Percentiles rank a stretch among this genome's conserved stretches.
Conservation (phyloP, 2,113 vertebrate genomes). For the Anguilla rostrata region DNA sequence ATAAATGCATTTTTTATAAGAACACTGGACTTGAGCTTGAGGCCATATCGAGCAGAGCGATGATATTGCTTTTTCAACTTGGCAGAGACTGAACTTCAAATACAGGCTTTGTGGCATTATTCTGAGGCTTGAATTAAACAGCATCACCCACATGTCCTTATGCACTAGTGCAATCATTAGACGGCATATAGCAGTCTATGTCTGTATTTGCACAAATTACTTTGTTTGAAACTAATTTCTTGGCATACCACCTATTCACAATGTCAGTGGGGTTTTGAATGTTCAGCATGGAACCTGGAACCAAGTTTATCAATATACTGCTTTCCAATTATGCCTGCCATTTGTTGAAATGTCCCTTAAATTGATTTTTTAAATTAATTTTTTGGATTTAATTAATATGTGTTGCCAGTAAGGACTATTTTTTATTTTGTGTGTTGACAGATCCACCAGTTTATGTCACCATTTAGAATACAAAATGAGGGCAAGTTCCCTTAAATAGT, state of each 20-base stretch:
- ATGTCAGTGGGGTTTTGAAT: no score
- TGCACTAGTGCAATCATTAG: neutral
- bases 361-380: neutral
- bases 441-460: neutral
- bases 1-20: neutral
- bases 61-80: neutral
- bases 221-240: no score
- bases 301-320: no score
- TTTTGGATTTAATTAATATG: neutral
- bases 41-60: neutral
- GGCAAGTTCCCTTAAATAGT: neutral
- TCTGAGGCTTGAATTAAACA: neutral
- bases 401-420: neutral
- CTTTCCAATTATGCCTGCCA: no score
- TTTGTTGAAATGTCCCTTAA: neutral
- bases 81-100: neutral
- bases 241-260: no score
- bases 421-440: neutral
- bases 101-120: neutral
- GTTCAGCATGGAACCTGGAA: no score
- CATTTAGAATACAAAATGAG: neutral
- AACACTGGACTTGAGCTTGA: neutral
- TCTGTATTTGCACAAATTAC: no score
- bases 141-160: neutral
- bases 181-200: no score